A percentile compares a stretch with the other conserved stretches of the same genome.
Evolutionary conservation across 1,140 invertebrate species (phyloP).

Genomic region (Ruditapes philippinarum): DNA sequence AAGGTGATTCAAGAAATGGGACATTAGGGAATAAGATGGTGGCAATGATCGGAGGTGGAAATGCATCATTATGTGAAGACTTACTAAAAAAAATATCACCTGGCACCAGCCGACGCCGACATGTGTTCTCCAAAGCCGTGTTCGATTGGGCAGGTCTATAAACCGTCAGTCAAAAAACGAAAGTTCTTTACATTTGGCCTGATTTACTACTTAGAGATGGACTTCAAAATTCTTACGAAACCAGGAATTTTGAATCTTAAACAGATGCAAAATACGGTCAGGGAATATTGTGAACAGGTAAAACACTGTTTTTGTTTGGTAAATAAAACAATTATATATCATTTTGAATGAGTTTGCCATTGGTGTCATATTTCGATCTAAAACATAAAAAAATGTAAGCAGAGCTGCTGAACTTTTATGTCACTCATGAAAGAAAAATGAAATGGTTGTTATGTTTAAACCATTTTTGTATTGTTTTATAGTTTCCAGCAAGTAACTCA

Average conservation of each 20-base stretch:
- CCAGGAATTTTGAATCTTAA: slow-evolving; percentile 63
- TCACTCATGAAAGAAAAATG: too few relatives aligned
- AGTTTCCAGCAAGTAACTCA: too few relatives aligned
- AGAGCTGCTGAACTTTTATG: too few relatives aligned
- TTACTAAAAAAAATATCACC: slow-evolving; percentile 67
- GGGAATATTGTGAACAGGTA: slow-evolving; percentile 71
- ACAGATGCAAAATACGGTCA: slow-evolving; percentile 47
- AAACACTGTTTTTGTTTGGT: neutral
- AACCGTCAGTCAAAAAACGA: slow-evolving; percentile 71
- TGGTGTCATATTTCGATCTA: too few relatives aligned
- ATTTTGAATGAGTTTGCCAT: too few relatives aligned
- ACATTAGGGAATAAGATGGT: neutral
- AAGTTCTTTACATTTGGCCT: slow-evolving; percentile 78
- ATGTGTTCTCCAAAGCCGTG: slow-evolving; percentile 80
- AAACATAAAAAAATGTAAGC: too few relatives aligned
- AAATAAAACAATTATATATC: too few relatives aligned
- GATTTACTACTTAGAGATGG: slow-evolving; percentile 71
- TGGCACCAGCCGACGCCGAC: slow-evolving; percentile 52
- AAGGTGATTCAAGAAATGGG: slow-evolving; percentile 61
- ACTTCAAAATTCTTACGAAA: slow-evolving; percentile 65
- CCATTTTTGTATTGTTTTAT: too few relatives aligned
- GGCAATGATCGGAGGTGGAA: slow-evolving; percentile 69
- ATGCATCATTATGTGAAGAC: slow-evolving; percentile 65
- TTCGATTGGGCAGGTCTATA: slow-evolving; percentile 78
- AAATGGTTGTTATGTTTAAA: too few relatives aligned